Percentiles rank a stretch among this genome's conserved stretches.
Conservation (phyloP, 2,888 invertebrate species). For the Therioaphis trifolii region DNA sequence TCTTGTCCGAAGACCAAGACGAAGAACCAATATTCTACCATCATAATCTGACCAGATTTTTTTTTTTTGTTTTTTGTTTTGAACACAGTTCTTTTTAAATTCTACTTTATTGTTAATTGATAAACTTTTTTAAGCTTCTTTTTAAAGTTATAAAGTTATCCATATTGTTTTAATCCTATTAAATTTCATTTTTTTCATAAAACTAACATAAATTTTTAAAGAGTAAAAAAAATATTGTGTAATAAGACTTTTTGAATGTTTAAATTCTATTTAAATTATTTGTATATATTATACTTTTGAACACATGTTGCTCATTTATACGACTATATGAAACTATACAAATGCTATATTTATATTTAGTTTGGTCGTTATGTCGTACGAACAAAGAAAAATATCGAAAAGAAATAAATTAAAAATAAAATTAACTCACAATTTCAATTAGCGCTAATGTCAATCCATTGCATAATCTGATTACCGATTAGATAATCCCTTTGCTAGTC, state of each 20-base stretch:
- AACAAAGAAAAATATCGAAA: neutral
- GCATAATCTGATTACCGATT: constrained; percentile 27
- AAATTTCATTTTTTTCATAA: constrained; percentile 7
- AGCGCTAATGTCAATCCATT: constrained; percentile 5
- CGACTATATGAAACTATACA: neutral
- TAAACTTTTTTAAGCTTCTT: neutral
- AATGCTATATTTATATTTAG: neutral
- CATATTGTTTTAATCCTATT: neutral
- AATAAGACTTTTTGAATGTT: constrained; percentile 18
- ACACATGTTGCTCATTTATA: neutral
- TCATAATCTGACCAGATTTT: too few relatives aligned
- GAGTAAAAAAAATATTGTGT: neutral
- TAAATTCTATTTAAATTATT: neutral
- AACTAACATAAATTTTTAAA: neutral
- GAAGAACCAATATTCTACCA: too few relatives aligned
- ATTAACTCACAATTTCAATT: constrained; percentile 28
- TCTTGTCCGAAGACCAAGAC: too few relatives aligned
- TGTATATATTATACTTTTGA: neutral
- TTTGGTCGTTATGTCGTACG: neutral
- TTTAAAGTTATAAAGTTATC: too few relatives aligned
- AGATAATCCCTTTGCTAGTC: constrained; percentile 12
- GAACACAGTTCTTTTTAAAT: constrained; percentile 2
- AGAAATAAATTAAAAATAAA: constrained; percentile 17
- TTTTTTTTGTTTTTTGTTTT: neutral
- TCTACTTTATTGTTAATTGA: constrained; percentile 21